Percentiles rank a stretch among this genome's conserved stretches.
Evolutionary conservation across 2,113 vertebrate species (phyloP).

Genomic region (Poicephalus gulielmi): DNA sequence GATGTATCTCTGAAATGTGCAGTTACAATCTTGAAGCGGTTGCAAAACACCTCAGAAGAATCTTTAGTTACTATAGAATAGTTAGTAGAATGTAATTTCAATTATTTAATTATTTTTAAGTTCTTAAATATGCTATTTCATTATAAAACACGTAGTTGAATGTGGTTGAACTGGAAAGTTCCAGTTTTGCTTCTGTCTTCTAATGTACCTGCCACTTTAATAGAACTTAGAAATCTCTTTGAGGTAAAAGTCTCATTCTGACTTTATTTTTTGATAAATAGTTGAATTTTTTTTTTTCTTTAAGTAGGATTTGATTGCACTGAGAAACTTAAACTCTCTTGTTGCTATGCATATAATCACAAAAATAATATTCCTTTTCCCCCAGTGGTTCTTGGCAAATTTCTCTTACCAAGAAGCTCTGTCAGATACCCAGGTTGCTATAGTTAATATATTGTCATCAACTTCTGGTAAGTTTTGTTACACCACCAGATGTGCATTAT

Average conservation of each 20-base stretch:
- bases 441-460: constrained; percentile 95
- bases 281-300: fast-evolving
- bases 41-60: background rate
- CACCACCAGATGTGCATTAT: background rate
- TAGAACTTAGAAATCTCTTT: background rate
- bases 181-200: background rate
- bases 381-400: constrained; percentile 96
- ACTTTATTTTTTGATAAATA: background rate
- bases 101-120: background rate
- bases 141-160: background rate
- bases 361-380: constrained; percentile 28
- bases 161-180: no score
- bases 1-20: background rate
- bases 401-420: constrained; percentile 96
- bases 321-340: background rate
- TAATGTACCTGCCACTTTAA: background rate
- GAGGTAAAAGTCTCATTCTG: background rate
- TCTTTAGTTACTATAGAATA: background rate
- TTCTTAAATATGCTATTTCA: background rate
- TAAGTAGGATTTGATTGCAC: background rate
- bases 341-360: background rate
- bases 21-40: background rate
- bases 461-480: constrained; percentile 86
- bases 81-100: background rate
- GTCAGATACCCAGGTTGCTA: constrained; percentile 91